Percentiles rank a stretch among this genome's conserved stretches.
These are phyloP conservation scores for Colletes gigas DNA, from an alignment of 1,140 invertebrate species.

Conservation along the genomic window DNA sequence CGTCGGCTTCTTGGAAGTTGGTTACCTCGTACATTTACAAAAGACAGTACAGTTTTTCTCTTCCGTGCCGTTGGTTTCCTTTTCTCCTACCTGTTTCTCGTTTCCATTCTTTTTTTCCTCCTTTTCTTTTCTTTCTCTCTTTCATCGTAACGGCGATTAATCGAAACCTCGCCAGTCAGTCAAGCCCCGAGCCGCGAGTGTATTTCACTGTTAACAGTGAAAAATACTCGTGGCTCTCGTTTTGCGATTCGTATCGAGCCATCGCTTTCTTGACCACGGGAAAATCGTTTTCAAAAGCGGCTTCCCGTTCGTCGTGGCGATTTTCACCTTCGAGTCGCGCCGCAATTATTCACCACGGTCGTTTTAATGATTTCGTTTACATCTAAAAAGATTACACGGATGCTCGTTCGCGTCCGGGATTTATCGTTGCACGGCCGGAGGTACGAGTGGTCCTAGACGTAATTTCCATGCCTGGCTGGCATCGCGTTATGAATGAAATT, in stretches of 20 bases:
- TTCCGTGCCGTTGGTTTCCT: slow-evolving; percentile 23
- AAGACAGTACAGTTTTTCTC: slow-evolving; percentile 14
- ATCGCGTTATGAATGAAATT: slow-evolving; percentile 11
- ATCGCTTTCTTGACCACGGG: background rate
- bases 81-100: background rate
- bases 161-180: slow-evolving; percentile 35
- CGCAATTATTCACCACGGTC: background rate
- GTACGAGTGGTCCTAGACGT: background rate
- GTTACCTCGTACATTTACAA: slow-evolving; percentile 37
- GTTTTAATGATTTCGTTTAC: slow-evolving; percentile 15
- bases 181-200: background rate
- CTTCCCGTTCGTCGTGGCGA: background rate
- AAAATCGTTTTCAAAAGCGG: slow-evolving; percentile 3
- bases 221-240: slow-evolving; percentile 22
- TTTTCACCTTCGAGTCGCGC: background rate
- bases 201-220: slow-evolving; percentile 3
- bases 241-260: slow-evolving; percentile 7
- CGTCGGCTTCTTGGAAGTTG: slow-evolving; percentile 22
- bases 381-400: background rate
- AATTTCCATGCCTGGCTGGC: slow-evolving; percentile 6
- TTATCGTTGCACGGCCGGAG: background rate
- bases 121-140: background rate
- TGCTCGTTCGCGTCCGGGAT: background rate
- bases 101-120: background rate
- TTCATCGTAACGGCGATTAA: slow-evolving; percentile 36